These are phyloP conservation scores for Venusia cambrica DNA, from an alignment of 2,888 invertebrate genomes.

Conservation along the genomic window DNA sequence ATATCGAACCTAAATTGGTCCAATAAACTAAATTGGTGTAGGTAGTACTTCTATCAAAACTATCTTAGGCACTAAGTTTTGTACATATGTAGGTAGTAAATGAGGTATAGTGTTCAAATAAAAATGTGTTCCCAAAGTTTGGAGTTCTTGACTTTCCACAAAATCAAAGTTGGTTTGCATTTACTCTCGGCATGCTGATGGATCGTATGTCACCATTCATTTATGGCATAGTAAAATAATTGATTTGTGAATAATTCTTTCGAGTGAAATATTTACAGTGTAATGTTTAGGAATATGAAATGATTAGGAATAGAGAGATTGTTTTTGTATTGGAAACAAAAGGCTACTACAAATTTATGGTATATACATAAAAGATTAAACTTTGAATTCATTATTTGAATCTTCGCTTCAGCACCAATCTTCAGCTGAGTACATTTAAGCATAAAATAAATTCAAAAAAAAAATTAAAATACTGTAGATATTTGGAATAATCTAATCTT, in stretches of 20 bases:
- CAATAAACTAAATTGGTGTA: too few relatives aligned
- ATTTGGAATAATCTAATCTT: conserved; percentile 26
- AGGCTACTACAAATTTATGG: too few relatives aligned
- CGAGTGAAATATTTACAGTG: too few relatives aligned
- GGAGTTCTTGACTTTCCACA: conserved; percentile 30
- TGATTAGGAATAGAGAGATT: conserved; percentile 39
- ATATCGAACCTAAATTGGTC: too few relatives aligned
- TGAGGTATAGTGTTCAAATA: conserved; percentile 73
- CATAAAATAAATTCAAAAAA: conserved; percentile 51
- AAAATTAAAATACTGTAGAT: conserved; percentile 23
- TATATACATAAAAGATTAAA: conserved; percentile 29
- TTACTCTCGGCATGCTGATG: too few relatives aligned
- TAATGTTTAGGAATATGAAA: conserved; percentile 45
- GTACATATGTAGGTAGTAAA: conserved; percentile 79
- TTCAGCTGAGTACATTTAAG: conserved; percentile 55
- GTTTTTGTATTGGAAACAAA: conserved; percentile 47
- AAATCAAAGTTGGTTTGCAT: too few relatives aligned
- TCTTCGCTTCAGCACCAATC: conserved; percentile 63
- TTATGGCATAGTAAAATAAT: too few relatives aligned
- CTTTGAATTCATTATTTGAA: conserved; percentile 52
- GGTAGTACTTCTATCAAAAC: conserved; percentile 13
- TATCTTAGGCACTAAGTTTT: conserved; percentile 52
- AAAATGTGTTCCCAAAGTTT: conserved; percentile 71
- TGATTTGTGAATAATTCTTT: too few relatives aligned
- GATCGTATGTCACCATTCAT: too few relatives aligned